phyloP scores from a whole-genome alignment of 2,797 vertebrate genomes.

The Sylvia borin region DNA sequence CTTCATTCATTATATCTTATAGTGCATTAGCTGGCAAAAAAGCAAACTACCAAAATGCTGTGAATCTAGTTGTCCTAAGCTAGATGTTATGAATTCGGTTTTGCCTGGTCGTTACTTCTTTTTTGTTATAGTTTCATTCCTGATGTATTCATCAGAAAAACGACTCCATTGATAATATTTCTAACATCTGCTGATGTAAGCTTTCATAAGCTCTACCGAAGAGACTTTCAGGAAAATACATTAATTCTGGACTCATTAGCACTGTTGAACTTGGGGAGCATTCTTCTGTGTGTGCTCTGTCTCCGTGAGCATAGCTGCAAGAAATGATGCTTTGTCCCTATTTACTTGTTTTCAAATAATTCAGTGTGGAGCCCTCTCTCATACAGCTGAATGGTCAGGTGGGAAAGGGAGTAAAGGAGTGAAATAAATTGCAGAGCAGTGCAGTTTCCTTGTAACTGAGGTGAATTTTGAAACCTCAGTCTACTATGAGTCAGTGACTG shows the following conservation, averaged over 20 bases:
- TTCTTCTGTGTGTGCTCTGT: not conserved
- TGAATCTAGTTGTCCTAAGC: not conserved
- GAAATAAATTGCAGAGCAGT: not conserved
- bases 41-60: not conserved
- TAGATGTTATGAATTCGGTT: not conserved
- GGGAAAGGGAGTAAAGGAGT: not conserved
- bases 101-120: not conserved
- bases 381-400: not conserved
- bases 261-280: not conserved
- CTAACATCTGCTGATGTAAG: not conserved
- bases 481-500: not conserved
- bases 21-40: not conserved
- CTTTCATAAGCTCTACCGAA: not conserved
- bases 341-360: not conserved
- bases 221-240: not conserved
- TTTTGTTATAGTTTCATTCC: not conserved
- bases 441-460: not conserved
- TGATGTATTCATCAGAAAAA: not conserved
- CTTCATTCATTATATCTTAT: not conserved
- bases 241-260: not conserved
- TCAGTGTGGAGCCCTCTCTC: not conserved
- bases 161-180: not conserved
- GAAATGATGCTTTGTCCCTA: not conserved
- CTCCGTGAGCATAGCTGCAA: not conserved
- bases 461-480: constrained; percentile 1